These are phyloP conservation scores for Chloroceryle amazona DNA, from an alignment of 2,797 vertebrate species.

Conservation along the genomic window DNA sequence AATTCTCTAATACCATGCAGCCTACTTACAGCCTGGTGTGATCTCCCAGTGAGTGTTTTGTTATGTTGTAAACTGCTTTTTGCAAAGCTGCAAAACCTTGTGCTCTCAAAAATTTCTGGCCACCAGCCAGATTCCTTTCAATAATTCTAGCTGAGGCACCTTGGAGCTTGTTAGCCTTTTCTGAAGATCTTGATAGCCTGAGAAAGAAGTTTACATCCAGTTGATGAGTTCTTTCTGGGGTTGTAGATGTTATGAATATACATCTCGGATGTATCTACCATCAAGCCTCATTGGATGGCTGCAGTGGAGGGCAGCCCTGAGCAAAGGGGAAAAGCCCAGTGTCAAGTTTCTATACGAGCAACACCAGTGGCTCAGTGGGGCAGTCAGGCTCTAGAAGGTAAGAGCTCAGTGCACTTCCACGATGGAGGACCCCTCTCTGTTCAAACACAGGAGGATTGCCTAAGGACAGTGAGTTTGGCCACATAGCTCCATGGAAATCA, in stretches of 20 bases:
- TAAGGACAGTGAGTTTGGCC: neutral
- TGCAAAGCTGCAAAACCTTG: neutral
- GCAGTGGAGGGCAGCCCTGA: neutral
- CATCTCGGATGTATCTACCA: neutral
- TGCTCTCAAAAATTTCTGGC: neutral
- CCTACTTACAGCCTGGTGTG: neutral
- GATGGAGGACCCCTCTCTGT: neutral
- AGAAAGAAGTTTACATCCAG: neutral
- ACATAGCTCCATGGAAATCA: neutral
- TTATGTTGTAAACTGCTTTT: conserved; percentile 10
- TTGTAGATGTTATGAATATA: neutral
- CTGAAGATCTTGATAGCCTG: neutral
- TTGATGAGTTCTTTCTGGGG: neutral
- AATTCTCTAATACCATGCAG: neutral
- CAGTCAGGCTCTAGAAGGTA: neutral
- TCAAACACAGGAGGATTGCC: neutral
- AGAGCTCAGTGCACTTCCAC: neutral
- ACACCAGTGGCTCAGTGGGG: neutral
- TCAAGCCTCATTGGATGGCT: neutral
- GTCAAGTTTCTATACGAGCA: neutral
- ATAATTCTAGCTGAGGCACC: neutral
- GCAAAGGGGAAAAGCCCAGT: neutral
- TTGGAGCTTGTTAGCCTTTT: neutral
- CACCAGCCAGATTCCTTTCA: neutral
- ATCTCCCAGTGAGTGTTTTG: neutral